These are phyloP conservation scores for Globicephala melas DNA, from an alignment of 2,113 vertebrate genomes.

Conservation along the genomic window DNA sequence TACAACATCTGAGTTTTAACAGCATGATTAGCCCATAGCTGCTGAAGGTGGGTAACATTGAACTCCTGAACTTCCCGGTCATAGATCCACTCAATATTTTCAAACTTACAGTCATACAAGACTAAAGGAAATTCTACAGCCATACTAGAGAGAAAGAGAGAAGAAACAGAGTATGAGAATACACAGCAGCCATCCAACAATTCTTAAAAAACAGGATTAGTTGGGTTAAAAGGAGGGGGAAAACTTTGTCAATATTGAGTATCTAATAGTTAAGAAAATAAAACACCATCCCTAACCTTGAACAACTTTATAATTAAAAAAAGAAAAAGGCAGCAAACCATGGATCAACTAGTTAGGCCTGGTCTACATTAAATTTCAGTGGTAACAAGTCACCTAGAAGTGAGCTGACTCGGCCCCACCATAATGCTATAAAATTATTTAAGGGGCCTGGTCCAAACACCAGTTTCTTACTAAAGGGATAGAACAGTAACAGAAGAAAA, in stretches of 20 bases:
- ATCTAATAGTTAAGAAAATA: constrained; percentile 13
- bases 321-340: not conserved
- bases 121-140: constrained; percentile 95
- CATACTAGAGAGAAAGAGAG: constrained; percentile 86
- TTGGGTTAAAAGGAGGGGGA: not conserved
- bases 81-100: constrained; percentile 88
- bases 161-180: not conserved
- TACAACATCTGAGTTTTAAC: constrained; percentile 88
- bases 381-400: not conserved
- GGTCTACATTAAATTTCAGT: not conserved
- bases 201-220: not conserved
- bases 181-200: not conserved
- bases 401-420: not conserved
- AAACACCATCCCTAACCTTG: not conserved
- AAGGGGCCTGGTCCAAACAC: not conserved
- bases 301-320: not conserved
- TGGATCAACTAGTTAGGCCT: not conserved
- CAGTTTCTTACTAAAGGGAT: not conserved
- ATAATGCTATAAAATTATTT: not conserved
- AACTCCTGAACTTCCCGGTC: constrained; percentile 84
- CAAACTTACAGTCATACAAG: constrained; percentile 90
- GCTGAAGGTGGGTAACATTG: constrained; percentile 87
- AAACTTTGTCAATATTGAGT: not conserved
- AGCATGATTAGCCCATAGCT: constrained; percentile 90
- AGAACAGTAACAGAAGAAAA: not conserved